Base-by-base conservation (phyloP, 2,113 vertebrate genomes). In the Albula glossodonta region DNA sequence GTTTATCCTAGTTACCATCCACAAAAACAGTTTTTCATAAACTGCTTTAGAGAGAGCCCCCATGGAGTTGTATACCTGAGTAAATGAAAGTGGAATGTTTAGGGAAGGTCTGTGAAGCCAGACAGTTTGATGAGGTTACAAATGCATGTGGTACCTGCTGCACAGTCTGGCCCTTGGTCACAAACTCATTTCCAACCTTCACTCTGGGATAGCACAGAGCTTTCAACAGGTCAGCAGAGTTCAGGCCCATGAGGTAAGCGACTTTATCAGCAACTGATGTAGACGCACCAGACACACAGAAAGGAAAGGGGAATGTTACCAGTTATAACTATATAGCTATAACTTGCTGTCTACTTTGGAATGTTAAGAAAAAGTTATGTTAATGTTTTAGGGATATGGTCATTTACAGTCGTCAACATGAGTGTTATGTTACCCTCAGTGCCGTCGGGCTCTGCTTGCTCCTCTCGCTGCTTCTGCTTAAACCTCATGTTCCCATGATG, bases 391-490 rank as follows among this genome's bases (percentile, higher is more conserved):
- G 53, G 6, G 53, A 6, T 1, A 56, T 2, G 12, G 31, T 41
- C 31, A 41, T 41, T 22, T 63, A 22, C 17, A 63, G 11, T 15
- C 4, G 12, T 60, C 7, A 74, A 74, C 8, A 31, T 10, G n/a
- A 9, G n/a, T 74, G 63, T 13, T 25, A 15, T 25, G 41, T 79
- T 48, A 97, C 96, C 97, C 94, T 97, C 96, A 0, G 95, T 96
- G 93, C 96, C 96, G 0, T 97, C 97, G 0, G 96, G 95, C 84
- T 96, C 96, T 0, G 96, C 96, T 88, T 97, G 96, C 84, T 97
- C 96, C 84, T 97, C 96, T 0, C 97, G 88, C 19, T 96, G 97
- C 7, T 96, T 97, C 90, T 97, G 96, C 92, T 97, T 97, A 92
- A 97, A 97, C 89, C 96, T 97, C 93, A 97, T 93, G 92, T 97